Conservation (phyloP, 2,888 invertebrate genomes). For the Eupelmus urozonus region DNA sequence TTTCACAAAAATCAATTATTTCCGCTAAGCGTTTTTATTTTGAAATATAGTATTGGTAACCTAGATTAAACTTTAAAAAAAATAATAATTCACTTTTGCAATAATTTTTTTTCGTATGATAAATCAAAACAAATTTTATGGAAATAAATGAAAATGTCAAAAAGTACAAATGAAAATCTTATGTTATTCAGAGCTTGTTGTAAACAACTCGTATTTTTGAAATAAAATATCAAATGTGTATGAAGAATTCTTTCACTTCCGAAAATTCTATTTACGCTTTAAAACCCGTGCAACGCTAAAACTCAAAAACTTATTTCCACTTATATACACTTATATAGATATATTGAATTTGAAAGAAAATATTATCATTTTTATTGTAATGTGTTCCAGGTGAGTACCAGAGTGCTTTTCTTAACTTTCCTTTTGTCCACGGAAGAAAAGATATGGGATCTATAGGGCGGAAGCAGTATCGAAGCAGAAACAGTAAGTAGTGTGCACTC, state of each 20-base stretch:
- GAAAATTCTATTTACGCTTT: not conserved
- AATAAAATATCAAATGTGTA: not conserved
- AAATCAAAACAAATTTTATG: not conserved
- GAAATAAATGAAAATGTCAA: not conserved
- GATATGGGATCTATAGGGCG: not conserved
- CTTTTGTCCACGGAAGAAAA: not conserved
- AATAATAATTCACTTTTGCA: no score
- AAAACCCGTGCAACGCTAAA: not conserved
- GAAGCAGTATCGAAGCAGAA: constrained; percentile 1
- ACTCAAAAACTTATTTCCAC: not conserved
- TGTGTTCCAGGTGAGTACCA: constrained; percentile 54
- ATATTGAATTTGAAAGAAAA: not conserved
- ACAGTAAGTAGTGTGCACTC: constrained; percentile 33
- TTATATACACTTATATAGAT: not conserved
- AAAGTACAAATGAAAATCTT: no score
- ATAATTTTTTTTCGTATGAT: no score
- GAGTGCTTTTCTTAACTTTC: not conserved
- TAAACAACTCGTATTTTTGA: not conserved
- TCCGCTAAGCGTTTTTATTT: no score
- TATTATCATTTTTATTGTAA: constrained; percentile 43
- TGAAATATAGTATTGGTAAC: no score
- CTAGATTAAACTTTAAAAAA: no score
- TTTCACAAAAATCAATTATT: no score
- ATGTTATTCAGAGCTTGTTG: no score
- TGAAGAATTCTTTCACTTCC: not conserved